phyloP scores from a whole-genome alignment of 2,113 vertebrate genomes.

The Halcyon senegalensis region DNA sequence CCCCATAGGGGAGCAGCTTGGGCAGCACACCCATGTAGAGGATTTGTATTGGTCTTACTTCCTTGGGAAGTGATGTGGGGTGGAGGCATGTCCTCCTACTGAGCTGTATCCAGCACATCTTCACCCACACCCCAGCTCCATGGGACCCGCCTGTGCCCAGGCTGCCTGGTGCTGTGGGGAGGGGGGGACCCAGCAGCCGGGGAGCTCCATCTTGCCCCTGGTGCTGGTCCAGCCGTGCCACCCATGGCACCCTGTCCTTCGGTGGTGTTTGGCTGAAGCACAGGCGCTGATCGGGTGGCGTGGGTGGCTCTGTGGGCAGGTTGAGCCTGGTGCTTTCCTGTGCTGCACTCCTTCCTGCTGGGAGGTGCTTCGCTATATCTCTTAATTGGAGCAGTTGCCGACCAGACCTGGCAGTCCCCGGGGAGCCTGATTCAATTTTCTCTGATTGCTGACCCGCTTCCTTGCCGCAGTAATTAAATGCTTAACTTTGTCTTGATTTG shows the following conservation, averaged over 20 bases:
- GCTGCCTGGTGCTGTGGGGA: accelerated
- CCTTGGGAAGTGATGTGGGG: background rate
- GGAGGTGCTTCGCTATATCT: background rate
- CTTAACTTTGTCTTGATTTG: conserved; percentile 63
- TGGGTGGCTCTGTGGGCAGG: background rate
- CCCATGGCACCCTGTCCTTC: background rate
- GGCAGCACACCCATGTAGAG: background rate
- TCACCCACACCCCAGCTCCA: background rate
- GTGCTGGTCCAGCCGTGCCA: background rate
- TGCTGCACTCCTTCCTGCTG: background rate
- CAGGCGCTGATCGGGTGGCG: accelerated
- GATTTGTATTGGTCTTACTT: accelerated
- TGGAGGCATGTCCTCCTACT: accelerated
- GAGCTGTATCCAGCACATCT: background rate
- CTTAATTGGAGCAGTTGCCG: background rate
- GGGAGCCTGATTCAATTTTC: conserved; percentile 75
- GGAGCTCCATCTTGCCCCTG: background rate
- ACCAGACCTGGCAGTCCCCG: conserved; percentile 2
- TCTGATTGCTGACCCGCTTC: conserved; percentile 63
- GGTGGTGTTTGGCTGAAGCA: background rate
- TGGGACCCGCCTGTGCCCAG: background rate
- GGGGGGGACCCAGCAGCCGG: background rate
- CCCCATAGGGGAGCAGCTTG: background rate
- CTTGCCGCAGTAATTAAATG: conserved; percentile 74
- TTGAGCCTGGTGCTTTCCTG: background rate